Conservation (phyloP, 2,888 invertebrate species). For the Eilema griseolum region DNA sequence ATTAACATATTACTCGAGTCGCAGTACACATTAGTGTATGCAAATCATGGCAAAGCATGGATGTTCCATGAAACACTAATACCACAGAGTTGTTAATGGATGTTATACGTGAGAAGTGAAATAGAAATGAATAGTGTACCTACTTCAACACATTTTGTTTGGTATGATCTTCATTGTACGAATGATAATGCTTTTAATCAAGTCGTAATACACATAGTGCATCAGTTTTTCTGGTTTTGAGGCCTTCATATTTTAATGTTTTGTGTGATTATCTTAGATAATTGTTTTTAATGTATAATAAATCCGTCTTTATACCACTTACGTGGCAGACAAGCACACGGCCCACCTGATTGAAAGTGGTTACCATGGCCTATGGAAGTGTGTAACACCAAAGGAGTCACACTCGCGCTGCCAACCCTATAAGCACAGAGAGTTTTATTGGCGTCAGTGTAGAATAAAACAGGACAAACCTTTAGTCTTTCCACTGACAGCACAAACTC, state of each 20-base stretch:
- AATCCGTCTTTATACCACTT: too few species aligned
- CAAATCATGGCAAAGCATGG: conserved; percentile 66
- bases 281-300: background rate
- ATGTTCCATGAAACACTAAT: conserved; percentile 54
- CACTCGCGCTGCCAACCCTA: too few species aligned
- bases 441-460: too few species aligned
- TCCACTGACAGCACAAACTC: too few species aligned
- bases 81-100: background rate
- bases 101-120: background rate
- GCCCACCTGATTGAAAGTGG: too few species aligned
- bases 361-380: too few species aligned
- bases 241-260: background rate
- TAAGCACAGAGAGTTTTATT: too few species aligned
- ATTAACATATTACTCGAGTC: conserved; percentile 42
- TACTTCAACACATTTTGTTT: background rate
- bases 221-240: background rate
- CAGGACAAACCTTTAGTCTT: too few species aligned
- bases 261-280: background rate
- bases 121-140: background rate
- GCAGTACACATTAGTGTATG: conserved; percentile 58
- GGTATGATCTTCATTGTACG: background rate
- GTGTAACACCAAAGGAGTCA: too few species aligned
- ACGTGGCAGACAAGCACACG: too few species aligned
- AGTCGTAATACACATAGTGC: background rate
- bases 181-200: background rate